Evolutionary conservation across 2,888 invertebrate species (phyloP).

Genomic region (Coelopa pilipes): DNA sequence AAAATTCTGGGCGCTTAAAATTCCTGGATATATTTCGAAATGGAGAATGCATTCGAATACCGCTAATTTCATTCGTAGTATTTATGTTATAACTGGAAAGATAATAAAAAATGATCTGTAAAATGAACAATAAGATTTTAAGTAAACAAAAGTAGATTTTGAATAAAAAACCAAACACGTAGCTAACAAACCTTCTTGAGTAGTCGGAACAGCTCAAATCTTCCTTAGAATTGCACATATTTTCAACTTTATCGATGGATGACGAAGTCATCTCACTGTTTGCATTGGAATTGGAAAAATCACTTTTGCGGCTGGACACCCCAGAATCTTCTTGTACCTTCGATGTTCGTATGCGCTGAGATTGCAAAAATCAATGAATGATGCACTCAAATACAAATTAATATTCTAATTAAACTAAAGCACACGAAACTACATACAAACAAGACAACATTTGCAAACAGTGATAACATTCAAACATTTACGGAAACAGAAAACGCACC

Average conservation of each 20-base stretch:
- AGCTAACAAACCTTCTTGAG: constrained; percentile 66
- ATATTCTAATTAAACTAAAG: neutral
- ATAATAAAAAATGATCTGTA: constrained; percentile 6
- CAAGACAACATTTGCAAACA: constrained; percentile 14
- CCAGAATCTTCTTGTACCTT: constrained; percentile 66
- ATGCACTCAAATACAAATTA: neutral
- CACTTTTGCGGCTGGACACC: constrained; percentile 69
- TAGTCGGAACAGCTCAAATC: constrained; percentile 66
- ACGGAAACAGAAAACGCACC: constrained; percentile 48
- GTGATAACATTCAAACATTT: constrained; percentile 21
- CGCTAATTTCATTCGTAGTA: constrained; percentile 62
- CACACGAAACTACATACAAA: constrained; percentile 16
- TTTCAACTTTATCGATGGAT: constrained; percentile 64
- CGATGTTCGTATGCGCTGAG: constrained; percentile 54
- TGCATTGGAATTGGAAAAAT: constrained; percentile 68
- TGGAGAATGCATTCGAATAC: constrained; percentile 63
- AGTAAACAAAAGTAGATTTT: neutral
- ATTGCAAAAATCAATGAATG: neutral
- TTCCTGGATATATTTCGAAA: constrained; percentile 61
- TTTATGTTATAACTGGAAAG: constrained; percentile 59
- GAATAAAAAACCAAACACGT: neutral
- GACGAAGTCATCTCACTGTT: constrained; percentile 69
- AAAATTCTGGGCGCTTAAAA: constrained; percentile 65
- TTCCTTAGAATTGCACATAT: constrained; percentile 61
- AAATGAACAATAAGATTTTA: neutral